Evolutionary conservation across 2,113 vertebrate species (phyloP).

Genomic region (Willisornis vidua): DNA sequence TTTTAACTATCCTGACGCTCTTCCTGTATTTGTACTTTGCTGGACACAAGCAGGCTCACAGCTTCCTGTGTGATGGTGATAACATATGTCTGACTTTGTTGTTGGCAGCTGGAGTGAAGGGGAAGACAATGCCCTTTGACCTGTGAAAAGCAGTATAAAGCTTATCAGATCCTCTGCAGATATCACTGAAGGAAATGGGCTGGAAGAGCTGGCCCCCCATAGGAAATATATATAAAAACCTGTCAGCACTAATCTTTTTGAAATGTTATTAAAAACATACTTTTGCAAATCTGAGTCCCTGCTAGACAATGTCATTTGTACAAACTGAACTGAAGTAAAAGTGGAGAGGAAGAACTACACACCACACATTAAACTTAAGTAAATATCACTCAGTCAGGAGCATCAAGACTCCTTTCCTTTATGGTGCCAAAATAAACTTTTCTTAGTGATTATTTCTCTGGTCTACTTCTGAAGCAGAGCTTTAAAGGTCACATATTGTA

Average conservation of each 20-base stretch:
- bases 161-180: slow-evolving; percentile 84
- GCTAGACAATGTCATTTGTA: slow-evolving; percentile 43
- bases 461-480: neutral
- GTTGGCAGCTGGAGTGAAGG: slow-evolving; percentile 64
- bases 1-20: slow-evolving; percentile 69
- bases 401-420: neutral
- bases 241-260: slow-evolving; percentile 73
- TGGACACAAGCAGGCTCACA: slow-evolving; percentile 57
- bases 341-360: slow-evolving; percentile 9
- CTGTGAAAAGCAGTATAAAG: slow-evolving; percentile 64
- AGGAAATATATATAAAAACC: slow-evolving; percentile 76
- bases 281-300: slow-evolving; percentile 40
- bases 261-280: slow-evolving; percentile 63
- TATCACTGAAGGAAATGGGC: slow-evolving; percentile 76
- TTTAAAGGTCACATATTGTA: neutral
- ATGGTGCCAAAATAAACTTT: neutral
- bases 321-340: slow-evolving; percentile 37
- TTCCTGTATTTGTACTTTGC: slow-evolving; percentile 81
- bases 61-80: slow-evolving; percentile 72
- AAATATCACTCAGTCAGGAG: neutral
- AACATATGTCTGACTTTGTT: slow-evolving; percentile 72
- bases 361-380: neutral
- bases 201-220: slow-evolving; percentile 53
- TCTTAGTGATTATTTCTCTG: neutral
- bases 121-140: slow-evolving; percentile 78